Evolutionary conservation across 2,888 invertebrate genomes (phyloP).

Genomic region (Schrankia costaestrigalis): DNA sequence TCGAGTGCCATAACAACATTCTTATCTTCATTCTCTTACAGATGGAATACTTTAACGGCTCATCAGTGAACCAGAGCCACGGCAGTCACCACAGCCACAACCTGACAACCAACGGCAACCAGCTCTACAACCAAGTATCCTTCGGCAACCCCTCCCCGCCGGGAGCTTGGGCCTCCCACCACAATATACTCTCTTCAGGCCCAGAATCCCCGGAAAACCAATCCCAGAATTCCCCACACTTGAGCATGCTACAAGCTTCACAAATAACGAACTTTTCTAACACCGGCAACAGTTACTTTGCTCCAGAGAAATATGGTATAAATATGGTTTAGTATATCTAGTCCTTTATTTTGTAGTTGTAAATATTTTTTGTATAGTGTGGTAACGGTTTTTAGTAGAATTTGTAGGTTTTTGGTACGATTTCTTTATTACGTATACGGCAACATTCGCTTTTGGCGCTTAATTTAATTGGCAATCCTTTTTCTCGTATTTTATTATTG

Average conservation of each 20-base stretch:
- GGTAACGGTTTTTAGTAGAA: constrained; percentile 17
- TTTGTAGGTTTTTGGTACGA: constrained; percentile 27
- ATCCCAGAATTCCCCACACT: constrained; percentile 66
- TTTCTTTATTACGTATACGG: not conserved
- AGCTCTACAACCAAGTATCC: constrained; percentile 75
- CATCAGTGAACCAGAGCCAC: constrained; percentile 70
- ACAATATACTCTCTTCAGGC: constrained; percentile 70
- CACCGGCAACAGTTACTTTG: constrained; percentile 73
- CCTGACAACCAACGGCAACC: constrained; percentile 69
- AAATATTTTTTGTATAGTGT: constrained; percentile 41
- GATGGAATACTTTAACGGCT: constrained; percentile 79
- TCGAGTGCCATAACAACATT: too few relatives aligned
- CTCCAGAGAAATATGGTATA: constrained; percentile 76
- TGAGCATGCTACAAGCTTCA: constrained; percentile 75
- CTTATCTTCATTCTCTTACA: constrained; percentile 35
- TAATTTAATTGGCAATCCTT: constrained; percentile 4
- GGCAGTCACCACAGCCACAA: constrained; percentile 70
- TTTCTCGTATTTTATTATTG: constrained; percentile 30
- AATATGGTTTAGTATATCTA: constrained; percentile 78
- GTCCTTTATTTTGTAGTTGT: constrained; percentile 47
- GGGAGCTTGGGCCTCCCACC: constrained; percentile 70
- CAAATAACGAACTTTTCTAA: constrained; percentile 78
- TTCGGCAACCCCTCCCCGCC: constrained; percentile 75
- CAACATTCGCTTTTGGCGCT: not conserved
- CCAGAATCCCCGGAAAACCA: constrained; percentile 73